Conservation (phyloP, 2,113 vertebrate genomes). For the Sylvilagus bachmani region DNA sequence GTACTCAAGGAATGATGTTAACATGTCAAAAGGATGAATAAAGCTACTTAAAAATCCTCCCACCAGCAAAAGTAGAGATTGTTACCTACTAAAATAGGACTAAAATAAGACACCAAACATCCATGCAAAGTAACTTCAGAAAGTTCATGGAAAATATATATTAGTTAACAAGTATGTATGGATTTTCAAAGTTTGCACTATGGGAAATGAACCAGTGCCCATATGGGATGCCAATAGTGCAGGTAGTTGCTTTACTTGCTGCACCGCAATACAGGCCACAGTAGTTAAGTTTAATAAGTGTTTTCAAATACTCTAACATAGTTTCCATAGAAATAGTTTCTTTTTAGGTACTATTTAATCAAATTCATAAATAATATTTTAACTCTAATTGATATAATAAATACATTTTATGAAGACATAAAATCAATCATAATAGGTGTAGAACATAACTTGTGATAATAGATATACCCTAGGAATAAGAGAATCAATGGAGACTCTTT, state of each 20-base stretch:
- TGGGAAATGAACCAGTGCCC: too few relatives aligned
- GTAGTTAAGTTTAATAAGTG: neutral
- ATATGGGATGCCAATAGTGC: too few relatives aligned
- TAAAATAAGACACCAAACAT: neutral
- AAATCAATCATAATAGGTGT: neutral
- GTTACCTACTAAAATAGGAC: neutral
- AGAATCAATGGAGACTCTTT: neutral
- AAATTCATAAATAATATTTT: neutral
- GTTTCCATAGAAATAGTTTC: neutral
- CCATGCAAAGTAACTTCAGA: too few relatives aligned
- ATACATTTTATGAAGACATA: neutral
- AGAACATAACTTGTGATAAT: neutral
- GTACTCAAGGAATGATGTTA: neutral
- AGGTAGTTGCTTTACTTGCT: too few relatives aligned
- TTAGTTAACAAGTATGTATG: too few relatives aligned
- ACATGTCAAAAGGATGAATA: neutral
- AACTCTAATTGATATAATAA: neutral
- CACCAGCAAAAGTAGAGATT: neutral
- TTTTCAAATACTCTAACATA: neutral
- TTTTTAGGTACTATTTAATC: neutral
- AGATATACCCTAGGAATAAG: neutral
- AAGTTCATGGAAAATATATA: too few relatives aligned
- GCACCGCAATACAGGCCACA: too few relatives aligned
- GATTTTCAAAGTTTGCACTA: too few relatives aligned
- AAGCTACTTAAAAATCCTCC: neutral